phyloP scores from a whole-genome alignment of 2,888 invertebrate species.

The Ophonus ardosiacus region DNA sequence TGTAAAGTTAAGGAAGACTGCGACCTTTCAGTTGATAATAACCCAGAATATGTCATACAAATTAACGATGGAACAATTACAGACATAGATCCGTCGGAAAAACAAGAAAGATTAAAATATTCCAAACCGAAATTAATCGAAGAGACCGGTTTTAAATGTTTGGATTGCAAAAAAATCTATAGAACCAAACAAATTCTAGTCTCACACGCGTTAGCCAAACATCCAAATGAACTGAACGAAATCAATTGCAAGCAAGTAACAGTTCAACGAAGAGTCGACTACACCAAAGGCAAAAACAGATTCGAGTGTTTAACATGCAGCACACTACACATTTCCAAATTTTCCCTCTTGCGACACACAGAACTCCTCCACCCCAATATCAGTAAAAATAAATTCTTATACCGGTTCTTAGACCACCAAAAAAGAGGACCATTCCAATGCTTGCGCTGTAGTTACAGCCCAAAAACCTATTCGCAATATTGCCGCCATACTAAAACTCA shows the following conservation, averaged over 20 bases:
- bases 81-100: background rate
- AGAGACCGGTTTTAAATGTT: constrained; percentile 17
- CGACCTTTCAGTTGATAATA: background rate
- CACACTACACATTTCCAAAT: constrained; percentile 7
- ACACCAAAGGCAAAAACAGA: background rate
- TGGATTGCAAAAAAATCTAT: constrained; percentile 27
- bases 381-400: background rate
- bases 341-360: constrained; percentile 22
- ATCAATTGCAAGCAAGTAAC: constrained; percentile 20
- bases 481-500: background rate
- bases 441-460: constrained; percentile 1
- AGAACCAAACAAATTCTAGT: background rate
- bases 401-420: background rate
- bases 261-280: background rate
- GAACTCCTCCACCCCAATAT: background rate
- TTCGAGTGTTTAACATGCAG: constrained; percentile 45
- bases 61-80: constrained; percentile 8
- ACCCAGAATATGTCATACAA: background rate
- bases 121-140: background rate
- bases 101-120: background rate
- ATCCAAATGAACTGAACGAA: constrained; percentile 2
- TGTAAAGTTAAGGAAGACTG: constrained; percentile 1
- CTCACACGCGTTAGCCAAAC: constrained; percentile 5
- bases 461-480: background rate
- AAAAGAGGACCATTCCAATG: background rate